Conservation (phyloP, 2,888 invertebrate genomes). For the Drosophila falleni region DNA sequence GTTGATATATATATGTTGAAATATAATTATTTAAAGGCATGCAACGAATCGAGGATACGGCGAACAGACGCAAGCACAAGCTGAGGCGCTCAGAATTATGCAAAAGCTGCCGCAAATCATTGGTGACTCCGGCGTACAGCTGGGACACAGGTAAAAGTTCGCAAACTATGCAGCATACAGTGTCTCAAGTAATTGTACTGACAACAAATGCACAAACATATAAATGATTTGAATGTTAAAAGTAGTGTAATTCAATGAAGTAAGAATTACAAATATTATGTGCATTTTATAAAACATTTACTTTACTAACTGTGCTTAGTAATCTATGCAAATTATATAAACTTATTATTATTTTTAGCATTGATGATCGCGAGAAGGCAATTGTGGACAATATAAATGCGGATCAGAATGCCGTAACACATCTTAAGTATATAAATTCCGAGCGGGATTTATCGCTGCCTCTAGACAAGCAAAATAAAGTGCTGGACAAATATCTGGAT, state of each 20-base stretch:
- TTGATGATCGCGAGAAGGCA: conserved; percentile 73
- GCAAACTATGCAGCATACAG: neutral
- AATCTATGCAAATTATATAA: conserved; percentile 5
- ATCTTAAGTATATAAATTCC: conserved; percentile 80
- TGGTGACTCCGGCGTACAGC: conserved; percentile 37
- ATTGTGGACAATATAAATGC: conserved; percentile 76
- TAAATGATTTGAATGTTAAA: too few species aligned
- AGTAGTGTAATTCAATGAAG: neutral
- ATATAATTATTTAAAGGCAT: conserved; percentile 59
- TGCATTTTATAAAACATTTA: neutral
- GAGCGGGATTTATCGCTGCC: conserved; percentile 84
- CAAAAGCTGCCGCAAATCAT: conserved; percentile 34
- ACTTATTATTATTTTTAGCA: conserved; percentile 30
- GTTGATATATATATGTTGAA: neutral
- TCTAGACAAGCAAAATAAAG: conserved; percentile 79
- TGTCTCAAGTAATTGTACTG: neutral
- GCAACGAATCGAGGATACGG: conserved; percentile 67
- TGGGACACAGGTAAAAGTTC: conserved; percentile 33
- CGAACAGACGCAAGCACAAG: conserved; percentile 45
- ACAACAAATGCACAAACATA: neutral
- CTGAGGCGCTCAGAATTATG: conserved; percentile 19
- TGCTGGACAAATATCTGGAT: conserved; percentile 81
- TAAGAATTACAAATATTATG: neutral
- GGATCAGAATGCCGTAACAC: conserved; percentile 65
- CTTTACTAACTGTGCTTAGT: neutral